Evolutionary conservation across 2,888 invertebrate species (phyloP), one percentile per base, ranked within the genome.

Genomic region (Dolichopus griseipennis): DNA sequence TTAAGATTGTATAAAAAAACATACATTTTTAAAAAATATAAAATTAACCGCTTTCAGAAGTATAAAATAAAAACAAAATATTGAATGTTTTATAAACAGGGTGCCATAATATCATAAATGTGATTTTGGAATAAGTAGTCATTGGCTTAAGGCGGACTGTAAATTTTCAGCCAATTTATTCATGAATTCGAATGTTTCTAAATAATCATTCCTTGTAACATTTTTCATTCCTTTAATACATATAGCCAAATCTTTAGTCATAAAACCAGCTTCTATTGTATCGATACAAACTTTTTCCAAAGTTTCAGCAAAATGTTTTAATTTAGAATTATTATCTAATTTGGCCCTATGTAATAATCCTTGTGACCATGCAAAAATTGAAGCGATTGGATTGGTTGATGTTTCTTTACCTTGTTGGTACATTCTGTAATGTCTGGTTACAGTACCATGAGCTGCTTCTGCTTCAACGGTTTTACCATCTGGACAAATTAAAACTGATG

Each of bases 211-310:
- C 72, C 93, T 83, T 65, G 78, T 69, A 6, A 82, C 81, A 74
- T 87, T 90, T 81, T 85, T 88, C 88, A 93, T 91, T 72, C 97
- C 97, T 83, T 97, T 97, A 76, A 98, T 90, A 79, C 98, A 98
- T 79, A 97, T 95, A 64, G 98, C 98, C 78, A 99, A 86, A 85
- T 99, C 99, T 82, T 99, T 99, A 68, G 99, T 99, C 96, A 99
- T 97, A 73, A 86, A 84, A 41, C 98, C 98, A 68, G 90, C 84
- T 81, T 99, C 97, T 73, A 99, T 97, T 0, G 98, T 98, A 73
- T 93, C 91, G 70, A 98, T 83, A 83, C 98, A 98, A 21, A 95
- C 96, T 71, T 86, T 85, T 77, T 97, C 97, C 68, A 99, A 84
- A 33, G 88, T 88, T 74, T 90, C 86, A n/a, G 95, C 91, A 79